Percentiles rank a stretch among this genome's conserved stretches.
Evolutionary conservation across 2,888 invertebrate genomes (phyloP).

Genomic region (Lithodes maja): DNA sequence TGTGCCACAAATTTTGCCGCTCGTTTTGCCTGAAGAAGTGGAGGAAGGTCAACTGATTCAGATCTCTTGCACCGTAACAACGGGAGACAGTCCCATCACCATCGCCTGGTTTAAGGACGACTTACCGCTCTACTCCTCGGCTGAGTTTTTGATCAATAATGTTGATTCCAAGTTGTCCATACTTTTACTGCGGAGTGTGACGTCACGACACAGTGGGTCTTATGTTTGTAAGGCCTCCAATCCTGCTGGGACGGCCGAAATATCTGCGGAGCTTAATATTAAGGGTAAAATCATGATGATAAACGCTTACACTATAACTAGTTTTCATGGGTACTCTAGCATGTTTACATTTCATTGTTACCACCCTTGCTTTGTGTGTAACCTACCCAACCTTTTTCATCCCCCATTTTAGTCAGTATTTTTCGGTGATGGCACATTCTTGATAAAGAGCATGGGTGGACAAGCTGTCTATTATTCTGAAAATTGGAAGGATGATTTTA

Average conservation of each 20-base stretch:
- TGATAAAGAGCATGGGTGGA: neutral
- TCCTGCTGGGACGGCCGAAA: conserved; percentile 53
- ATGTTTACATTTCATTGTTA: conserved; percentile 5
- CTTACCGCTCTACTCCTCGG: conserved; percentile 44
- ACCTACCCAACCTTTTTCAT: neutral
- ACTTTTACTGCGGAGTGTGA: conserved; percentile 58
- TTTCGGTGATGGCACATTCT: neutral
- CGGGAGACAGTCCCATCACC: conserved; percentile 58
- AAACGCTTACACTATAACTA: neutral
- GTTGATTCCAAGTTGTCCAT: conserved; percentile 63
- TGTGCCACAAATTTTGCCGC: conserved; percentile 82
- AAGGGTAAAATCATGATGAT: conserved; percentile 44
- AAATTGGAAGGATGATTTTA: no score
- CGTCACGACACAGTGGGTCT: conserved; percentile 57
- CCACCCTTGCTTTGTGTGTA: neutral
- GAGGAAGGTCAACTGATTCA: conserved; percentile 66
- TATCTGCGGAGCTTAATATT: conserved; percentile 54
- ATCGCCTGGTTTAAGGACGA: conserved; percentile 62
- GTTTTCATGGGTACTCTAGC: conserved; percentile 15
- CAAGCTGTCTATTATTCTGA: neutral
- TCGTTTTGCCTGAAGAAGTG: conserved; percentile 85
- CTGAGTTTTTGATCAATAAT: conserved; percentile 57
- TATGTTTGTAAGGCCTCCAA: conserved; percentile 62
- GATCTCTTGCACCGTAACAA: conserved; percentile 64
- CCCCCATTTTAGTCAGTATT: neutral